A percentile compares a stretch with the other conserved stretches of the same genome.
Evolutionary conservation across 2,113 vertebrate genomes (phyloP).

Genomic region (Narcine bancroftii): DNA sequence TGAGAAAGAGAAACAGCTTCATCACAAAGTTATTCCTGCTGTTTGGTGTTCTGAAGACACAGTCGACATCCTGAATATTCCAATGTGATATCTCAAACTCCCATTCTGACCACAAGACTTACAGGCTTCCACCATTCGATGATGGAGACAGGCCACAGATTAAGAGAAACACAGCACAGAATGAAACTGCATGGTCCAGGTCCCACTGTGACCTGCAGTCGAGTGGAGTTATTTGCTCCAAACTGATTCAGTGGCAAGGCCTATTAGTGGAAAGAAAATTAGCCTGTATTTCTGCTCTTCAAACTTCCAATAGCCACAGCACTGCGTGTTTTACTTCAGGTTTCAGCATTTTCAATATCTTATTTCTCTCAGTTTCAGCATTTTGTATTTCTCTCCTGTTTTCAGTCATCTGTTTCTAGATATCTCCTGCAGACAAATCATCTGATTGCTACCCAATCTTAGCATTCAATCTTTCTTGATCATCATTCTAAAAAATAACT

Average conservation of each 20-base stretch:
- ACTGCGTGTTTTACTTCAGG: no score
- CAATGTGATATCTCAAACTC: neutral
- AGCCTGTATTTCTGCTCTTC: neutral
- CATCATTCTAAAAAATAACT: no score
- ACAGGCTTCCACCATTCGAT: neutral
- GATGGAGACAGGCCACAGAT: neutral
- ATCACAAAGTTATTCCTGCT: neutral
- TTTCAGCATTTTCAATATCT: no score
- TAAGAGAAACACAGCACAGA: neutral
- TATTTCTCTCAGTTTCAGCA: no score
- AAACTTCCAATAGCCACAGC: no score
- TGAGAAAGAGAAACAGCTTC: neutral
- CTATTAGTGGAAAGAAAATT: neutral
- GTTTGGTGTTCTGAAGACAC: neutral
- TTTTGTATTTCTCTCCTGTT: no score
- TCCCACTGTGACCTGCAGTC: neutral
- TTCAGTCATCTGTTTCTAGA: no score
- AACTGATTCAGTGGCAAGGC: neutral
- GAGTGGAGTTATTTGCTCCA: neutral
- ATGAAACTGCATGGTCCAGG: neutral
- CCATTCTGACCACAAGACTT: neutral
- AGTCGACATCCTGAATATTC: neutral
- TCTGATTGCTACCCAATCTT: no score
- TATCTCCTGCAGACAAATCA: no score
- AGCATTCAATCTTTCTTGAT: no score